phyloP scores from a whole-genome alignment of 2,888 invertebrate species.

The Oasisia sp. region DNA sequence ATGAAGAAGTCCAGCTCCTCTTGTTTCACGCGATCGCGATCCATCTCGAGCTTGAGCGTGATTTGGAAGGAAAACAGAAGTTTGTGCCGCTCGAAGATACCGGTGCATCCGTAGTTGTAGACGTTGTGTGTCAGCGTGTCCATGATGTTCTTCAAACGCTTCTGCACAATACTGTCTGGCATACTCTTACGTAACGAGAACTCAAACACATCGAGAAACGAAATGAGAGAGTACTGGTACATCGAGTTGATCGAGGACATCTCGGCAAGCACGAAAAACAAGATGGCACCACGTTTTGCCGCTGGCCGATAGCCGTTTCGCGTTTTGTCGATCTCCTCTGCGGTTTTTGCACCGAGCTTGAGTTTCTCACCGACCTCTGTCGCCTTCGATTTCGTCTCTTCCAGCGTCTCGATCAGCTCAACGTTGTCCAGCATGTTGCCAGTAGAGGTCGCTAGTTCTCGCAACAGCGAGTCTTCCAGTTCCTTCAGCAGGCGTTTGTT shows the following conservation, averaged over 20 bases:
- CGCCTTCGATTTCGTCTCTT: conserved; percentile 89
- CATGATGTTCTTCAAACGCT: conserved; percentile 83
- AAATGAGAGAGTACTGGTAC: conserved; percentile 90
- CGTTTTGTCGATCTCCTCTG: conserved; percentile 82
- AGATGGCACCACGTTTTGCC: conserved; percentile 85
- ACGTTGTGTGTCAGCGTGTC: conserved; percentile 86
- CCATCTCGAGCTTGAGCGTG: conserved; percentile 83
- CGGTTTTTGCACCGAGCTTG: conserved; percentile 79
- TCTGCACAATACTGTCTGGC: conserved; percentile 80
- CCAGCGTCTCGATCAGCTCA: conserved; percentile 84
- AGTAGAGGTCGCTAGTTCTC: conserved; percentile 85
- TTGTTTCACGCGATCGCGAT: conserved; percentile 74
- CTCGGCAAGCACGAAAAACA: conserved; percentile 90
- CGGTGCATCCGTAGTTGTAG: conserved; percentile 91
- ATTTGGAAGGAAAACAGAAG: conserved; percentile 91
- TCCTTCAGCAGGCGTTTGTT: conserved; percentile 86
- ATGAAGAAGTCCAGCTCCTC: conserved; percentile 88
- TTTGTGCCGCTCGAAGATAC: conserved; percentile 92
- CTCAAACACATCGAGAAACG: conserved; percentile 86
- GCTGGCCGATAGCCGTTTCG: conserved; percentile 87
- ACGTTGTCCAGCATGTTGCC: conserved; percentile 92
- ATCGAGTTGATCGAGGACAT: conserved; percentile 89
- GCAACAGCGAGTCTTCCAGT: conserved; percentile 84
- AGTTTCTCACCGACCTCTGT: conserved; percentile 81
- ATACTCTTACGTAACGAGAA: conserved; percentile 84